Evolutionary conservation across 2,888 invertebrate species (phyloP).

Genomic region (Diadromus collaris): DNA sequence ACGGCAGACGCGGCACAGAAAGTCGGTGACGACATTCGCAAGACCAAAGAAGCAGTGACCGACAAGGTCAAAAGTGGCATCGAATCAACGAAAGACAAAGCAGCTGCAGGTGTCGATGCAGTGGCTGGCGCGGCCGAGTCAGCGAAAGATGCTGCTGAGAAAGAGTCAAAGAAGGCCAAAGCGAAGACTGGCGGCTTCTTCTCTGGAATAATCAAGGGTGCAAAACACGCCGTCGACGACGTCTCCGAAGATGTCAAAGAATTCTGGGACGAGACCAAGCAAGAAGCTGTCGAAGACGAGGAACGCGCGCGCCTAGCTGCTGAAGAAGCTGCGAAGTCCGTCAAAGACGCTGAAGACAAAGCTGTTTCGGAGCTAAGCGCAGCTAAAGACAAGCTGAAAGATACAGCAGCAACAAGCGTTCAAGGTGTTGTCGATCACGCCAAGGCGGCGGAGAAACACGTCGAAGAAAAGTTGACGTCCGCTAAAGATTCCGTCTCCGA

Average conservation of each 20-base stretch:
- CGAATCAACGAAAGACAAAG: slow-evolving; percentile 56
- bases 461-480: slow-evolving; percentile 17
- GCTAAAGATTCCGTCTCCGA: slow-evolving; percentile 33
- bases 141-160: slow-evolving; percentile 54
- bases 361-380: slow-evolving; percentile 40
- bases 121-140: slow-evolving; percentile 58
- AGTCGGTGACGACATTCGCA: slow-evolving; percentile 42
- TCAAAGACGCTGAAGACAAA: slow-evolving; percentile 46
- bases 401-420: slow-evolving; percentile 40
- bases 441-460: slow-evolving; percentile 42
- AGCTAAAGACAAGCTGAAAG: slow-evolving; percentile 49
- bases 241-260: slow-evolving; percentile 66
- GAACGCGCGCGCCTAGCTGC: slow-evolving; percentile 61
- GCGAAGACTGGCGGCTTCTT: slow-evolving; percentile 62
- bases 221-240: slow-evolving; percentile 62
- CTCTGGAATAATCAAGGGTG: slow-evolving; percentile 65
- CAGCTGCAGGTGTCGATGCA: slow-evolving; percentile 55
- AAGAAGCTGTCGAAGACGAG: slow-evolving; percentile 61
- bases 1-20: slow-evolving; percentile 53
- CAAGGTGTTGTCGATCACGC: slow-evolving; percentile 38
- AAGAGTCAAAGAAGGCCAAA: slow-evolving; percentile 60
- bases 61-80: slow-evolving; percentile 52
- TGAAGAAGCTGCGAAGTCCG: slow-evolving; percentile 63
- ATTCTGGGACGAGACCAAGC: slow-evolving; percentile 65
- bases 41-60: slow-evolving; percentile 47